phyloP scores from a whole-genome alignment of 1,140 invertebrate species.

The Pseudoatta argentina region DNA sequence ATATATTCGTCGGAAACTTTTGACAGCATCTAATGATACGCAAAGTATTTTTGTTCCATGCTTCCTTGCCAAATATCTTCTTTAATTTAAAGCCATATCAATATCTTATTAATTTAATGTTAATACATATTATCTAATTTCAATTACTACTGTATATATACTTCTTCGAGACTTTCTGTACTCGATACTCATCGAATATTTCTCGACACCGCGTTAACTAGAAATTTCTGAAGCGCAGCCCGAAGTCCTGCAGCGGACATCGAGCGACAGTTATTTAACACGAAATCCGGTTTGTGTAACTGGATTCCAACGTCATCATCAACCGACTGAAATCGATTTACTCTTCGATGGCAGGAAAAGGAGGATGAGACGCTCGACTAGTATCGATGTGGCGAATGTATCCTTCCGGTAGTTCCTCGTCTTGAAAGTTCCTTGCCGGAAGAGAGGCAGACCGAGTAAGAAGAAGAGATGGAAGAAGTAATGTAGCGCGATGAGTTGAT shows the following conservation, averaged over 20 bases:
- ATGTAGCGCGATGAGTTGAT: constrained; percentile 73
- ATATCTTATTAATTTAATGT: not conserved
- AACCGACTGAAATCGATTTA: constrained; percentile 78
- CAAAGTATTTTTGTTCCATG: not conserved
- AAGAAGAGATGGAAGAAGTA: constrained; percentile 45
- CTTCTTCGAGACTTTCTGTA: not conserved
- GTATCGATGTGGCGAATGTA: constrained; percentile 16
- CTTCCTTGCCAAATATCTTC: not conserved
- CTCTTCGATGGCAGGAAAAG: constrained; percentile 47
- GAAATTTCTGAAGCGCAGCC: constrained; percentile 33
- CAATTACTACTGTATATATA: not conserved
- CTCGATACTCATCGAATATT: constrained; percentile 17
- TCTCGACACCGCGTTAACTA: constrained; percentile 28
- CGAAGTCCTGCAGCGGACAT: constrained; percentile 19
- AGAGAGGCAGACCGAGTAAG: constrained; percentile 4
- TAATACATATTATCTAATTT: constrained; percentile 29
- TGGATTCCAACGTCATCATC: constrained; percentile 82
- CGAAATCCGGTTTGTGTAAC: constrained; percentile 83
- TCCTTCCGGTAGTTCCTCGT: constrained; percentile 28
- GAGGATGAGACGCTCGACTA: constrained; percentile 10
- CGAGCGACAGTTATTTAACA: constrained; percentile 82
- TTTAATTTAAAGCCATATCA: not conserved
- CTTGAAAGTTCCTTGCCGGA: constrained; percentile 24
- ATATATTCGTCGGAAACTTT: no score
- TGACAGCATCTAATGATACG: not conserved